These are phyloP conservation scores for Erythrocercus mccallii DNA, from an alignment of 2,113 vertebrate genomes.

Conservation along the genomic window DNA sequence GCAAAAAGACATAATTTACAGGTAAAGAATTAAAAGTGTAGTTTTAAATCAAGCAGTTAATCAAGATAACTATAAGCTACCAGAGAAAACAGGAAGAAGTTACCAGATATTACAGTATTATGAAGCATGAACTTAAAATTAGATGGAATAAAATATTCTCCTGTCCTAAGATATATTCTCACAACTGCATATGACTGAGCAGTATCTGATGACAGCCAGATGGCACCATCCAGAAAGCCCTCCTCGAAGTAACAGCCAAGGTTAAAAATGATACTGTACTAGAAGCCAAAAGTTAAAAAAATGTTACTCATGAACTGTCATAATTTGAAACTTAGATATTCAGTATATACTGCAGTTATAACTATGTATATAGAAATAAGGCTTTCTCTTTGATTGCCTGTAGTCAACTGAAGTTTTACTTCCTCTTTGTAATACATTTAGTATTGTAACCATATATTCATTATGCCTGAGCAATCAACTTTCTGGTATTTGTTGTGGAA, in stretches of 20 bases:
- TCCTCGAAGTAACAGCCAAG: neutral
- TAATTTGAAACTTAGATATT: neutral
- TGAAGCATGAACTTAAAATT: neutral
- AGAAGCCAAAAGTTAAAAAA: neutral
- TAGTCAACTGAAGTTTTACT: neutral
- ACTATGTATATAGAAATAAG: neutral
- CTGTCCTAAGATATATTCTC: neutral
- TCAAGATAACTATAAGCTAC: neutral
- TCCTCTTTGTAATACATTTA: neutral
- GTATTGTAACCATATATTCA: neutral
- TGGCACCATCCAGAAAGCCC: constrained; percentile 4
- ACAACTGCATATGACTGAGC: neutral
- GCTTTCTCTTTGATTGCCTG: neutral
- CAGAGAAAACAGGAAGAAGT: neutral
- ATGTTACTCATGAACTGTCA: neutral
- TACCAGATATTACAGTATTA: neutral
- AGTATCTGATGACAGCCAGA: constrained; percentile 25
- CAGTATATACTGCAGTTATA: neutral
- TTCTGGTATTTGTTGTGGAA: neutral
- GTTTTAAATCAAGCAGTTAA: neutral
- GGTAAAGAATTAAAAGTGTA: neutral
- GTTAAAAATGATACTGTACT: constrained; percentile 33
- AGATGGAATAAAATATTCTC: neutral
- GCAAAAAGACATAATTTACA: neutral
- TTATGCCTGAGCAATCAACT: neutral